phyloP scores from a whole-genome alignment of 2,888 invertebrate species.

The Callinectes sapidus region DNA sequence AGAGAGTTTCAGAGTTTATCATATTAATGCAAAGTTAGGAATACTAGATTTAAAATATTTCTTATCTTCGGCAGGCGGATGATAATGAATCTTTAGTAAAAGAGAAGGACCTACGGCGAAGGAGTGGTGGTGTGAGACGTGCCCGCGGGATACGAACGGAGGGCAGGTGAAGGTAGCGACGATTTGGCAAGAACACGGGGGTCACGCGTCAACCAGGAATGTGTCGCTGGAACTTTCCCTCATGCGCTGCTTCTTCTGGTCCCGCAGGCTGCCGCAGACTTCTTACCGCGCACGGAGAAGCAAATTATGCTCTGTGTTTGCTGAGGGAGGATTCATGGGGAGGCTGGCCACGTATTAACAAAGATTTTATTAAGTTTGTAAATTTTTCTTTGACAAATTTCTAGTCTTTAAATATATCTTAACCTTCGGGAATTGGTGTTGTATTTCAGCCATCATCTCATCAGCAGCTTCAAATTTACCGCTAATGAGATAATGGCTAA shows the following conservation, averaged over 20 bases:
- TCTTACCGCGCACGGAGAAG: not conserved
- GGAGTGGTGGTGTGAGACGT: not conserved
- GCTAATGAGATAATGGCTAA: no score
- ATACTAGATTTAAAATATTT: no score
- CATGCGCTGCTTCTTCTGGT: not conserved
- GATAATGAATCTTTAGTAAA: not conserved
- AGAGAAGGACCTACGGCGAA: not conserved
- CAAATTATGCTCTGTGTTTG: not conserved
- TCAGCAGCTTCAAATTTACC: no score
- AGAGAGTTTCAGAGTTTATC: no score
- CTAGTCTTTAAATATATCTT: no score
- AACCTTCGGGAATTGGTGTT: no score
- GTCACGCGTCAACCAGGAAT: slow-evolving; percentile 21
- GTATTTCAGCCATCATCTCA: no score
- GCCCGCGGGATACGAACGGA: not conserved
- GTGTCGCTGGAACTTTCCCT: slow-evolving; percentile 16
- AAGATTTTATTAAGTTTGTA: no score
- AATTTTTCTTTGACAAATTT: no score
- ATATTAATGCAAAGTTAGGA: no score
- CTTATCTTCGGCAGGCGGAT: not conserved
- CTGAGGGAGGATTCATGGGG: not conserved
- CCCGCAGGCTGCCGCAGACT: not conserved
- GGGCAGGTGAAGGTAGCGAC: not conserved
- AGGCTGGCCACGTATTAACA: no score
- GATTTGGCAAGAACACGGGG: not conserved